Percentiles rank a stretch among this genome's conserved stretches.
Conservation (phyloP, 2,113 vertebrate genomes). For the Paramormyrops kingsleyae region DNA sequence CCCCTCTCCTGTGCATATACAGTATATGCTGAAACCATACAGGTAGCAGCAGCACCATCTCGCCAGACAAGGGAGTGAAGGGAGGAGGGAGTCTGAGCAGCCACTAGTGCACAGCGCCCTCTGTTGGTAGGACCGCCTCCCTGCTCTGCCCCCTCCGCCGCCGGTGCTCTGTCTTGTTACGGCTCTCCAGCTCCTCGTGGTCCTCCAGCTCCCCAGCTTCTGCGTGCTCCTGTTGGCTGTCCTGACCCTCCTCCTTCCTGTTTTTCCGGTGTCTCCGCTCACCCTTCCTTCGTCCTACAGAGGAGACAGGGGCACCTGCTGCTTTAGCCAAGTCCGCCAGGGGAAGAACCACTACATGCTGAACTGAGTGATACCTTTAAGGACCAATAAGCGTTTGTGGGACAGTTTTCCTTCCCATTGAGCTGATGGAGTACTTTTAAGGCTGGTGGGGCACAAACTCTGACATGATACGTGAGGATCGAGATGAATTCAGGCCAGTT, state of each 20-base stretch:
- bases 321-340: neutral
- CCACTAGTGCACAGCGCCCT: constrained; percentile 66
- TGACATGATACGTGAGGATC: too few species aligned
- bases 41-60: constrained; percentile 87
- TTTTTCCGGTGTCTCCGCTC: constrained; percentile 75
- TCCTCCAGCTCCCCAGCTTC: constrained; percentile 64
- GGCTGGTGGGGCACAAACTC: neutral
- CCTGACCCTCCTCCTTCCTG: constrained; percentile 76
- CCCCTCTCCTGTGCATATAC: constrained; percentile 59
- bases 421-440: neutral
- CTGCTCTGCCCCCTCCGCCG: constrained; percentile 73
- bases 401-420: neutral
- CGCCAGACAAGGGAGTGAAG: constrained; percentile 31
- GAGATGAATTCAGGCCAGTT: neutral
- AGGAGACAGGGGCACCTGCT: neutral
- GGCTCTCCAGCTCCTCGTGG: constrained; percentile 75
- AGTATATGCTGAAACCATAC: constrained; percentile 63
- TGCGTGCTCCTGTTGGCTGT: constrained; percentile 65
- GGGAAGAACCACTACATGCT: neutral
- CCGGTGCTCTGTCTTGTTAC: constrained; percentile 82
- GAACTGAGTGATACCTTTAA: neutral
- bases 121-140: constrained; percentile 60
- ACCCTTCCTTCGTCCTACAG: constrained; percentile 58
- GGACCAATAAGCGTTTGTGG: neutral
- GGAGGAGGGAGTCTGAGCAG: constrained; percentile 40